Evolutionary conservation across 2,113 vertebrate species (phyloP).

Genomic region (Natator depressus): DNA sequence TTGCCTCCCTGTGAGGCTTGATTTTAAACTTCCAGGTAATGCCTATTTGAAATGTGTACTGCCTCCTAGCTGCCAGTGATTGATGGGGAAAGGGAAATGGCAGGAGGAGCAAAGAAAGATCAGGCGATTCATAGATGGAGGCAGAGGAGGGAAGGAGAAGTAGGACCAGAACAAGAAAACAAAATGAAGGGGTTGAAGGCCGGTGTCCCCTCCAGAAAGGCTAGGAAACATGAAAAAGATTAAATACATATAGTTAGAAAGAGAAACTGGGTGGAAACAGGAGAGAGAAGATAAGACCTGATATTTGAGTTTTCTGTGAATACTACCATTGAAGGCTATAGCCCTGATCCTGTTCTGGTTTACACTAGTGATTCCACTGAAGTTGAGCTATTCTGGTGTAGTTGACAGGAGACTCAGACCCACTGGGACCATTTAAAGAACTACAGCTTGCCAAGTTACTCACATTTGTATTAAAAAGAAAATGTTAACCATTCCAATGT

Average conservation of each 20-base stretch:
- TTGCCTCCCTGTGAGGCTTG: not conserved
- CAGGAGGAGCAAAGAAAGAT: not conserved
- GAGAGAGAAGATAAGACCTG: not conserved
- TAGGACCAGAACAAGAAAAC: not conserved
- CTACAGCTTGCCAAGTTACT: not conserved
- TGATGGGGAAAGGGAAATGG: not conserved
- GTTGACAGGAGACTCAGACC: accelerated
- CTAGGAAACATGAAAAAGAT: not conserved
- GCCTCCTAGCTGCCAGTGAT: not conserved
- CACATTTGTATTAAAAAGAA: not conserved
- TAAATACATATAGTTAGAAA: not conserved
- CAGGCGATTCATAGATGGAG: not conserved
- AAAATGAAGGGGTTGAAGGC: not conserved
- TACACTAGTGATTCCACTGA: not conserved
- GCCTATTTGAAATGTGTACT: not conserved
- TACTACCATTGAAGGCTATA: not conserved
- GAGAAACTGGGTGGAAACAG: not conserved
- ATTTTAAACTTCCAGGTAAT: not conserved
- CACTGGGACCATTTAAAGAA: not conserved
- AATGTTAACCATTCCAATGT: accelerated
- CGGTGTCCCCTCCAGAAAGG: not conserved
- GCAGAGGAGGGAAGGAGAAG: not conserved
- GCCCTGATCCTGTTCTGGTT: not conserved
- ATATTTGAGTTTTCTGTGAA: not conserved
- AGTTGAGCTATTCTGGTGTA: not conserved